Base-by-base conservation (phyloP, 2,797 vertebrate genomes). In the Cryptoblepharus egeriae region DNA sequence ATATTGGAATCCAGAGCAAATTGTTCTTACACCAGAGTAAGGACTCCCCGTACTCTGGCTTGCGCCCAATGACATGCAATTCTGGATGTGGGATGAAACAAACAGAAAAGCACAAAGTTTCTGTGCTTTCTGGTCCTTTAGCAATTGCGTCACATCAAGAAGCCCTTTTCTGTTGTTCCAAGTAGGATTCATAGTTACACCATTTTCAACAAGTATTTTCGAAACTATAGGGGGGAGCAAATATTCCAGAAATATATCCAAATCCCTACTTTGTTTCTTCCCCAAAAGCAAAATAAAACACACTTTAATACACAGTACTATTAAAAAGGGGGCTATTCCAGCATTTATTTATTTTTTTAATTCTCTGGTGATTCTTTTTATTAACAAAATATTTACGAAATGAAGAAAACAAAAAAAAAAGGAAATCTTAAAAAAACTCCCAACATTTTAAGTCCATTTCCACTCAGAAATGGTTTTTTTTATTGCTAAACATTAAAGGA, bases 401-500 rank as follows among this genome's bases (percentile, higher is more conserved):
- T 60, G 52, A 3, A 6, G 30, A 52, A 37, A 22, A 11, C 4
- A 61, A 32, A 68, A 57, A 55, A 58, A 6, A 35, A 77, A 77
- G 73, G 52, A 78, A 74, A 67, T 68, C 58, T 69, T 84, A 45
- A 68, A 68, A 58, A 74, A 84, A 68, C 82, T 84, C 64, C 77
- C 82, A 79, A 71, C 71, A 67, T 84, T 84, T 84, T 74, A 42
- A 68, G 42, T 79, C 77, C 82, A 84, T 84, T 84, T 79, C 70
- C 55, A 75, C 55, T 39, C 52, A 69, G 70, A 84, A 84, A 84
- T 84, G 82, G 82, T 42, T 42, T 42, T 71, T 71, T 78, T 67
- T 84, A 79, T 79, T 84, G 82, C 82, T 79, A 79, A 75, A 84
- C 24, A 12, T 79, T 79, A 74, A 79, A 79, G 63, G 76, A 79